Evolutionary conservation across 1,140 invertebrate genomes (phyloP), one percentile per base, ranked within the genome.

Genomic region (Listronotus bonariensis): DNA sequence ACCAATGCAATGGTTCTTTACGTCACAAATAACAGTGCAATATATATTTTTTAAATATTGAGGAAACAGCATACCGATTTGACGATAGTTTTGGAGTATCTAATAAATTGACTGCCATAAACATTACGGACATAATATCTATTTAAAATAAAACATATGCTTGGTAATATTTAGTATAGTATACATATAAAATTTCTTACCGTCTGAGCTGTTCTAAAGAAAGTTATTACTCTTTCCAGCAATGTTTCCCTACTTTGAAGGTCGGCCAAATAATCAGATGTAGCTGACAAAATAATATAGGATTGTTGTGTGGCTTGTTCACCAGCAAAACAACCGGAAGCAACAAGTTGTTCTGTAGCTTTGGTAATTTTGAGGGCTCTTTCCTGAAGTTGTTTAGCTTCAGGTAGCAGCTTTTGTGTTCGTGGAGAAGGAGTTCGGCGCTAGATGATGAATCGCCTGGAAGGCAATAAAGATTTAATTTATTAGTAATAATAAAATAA

Each of bases 341-440:
- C 83, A 18, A 88, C 83, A 17, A 93, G 82, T 73, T 89, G 87
- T 76, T 93, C 91, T 12, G 90, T 92, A 26, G 88, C 89, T 74
- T 88, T 86, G 2, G 92, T 87, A 68, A 93, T 88, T 76, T 88
- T 89, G 20, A 93, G 78, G 5, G 89, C 87, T 69, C 84, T 84
- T 68, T 93, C 91, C 77, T 92, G 89, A 36, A 92, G 81, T 38
- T 89, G 84, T 83, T 88, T 86, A 1, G 89, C 89, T 79, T 91
- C 88, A 5, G 84, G 79, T 68, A 92, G 85, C 70, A 90, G 81
- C 72, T 89, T 89, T 83, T 82, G 72, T 92, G 84, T 72, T 91
- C 87, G 72, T 86, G 84, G 4, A 89, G 80, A 6, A 91, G 79
- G 41, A 88, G 76, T 76, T 89, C 87, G 11, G 89, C 85, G 57